Evolutionary conservation across 64 coral and sea anemone genomes (phyloP).

Genomic region (Actinia equina): DNA sequence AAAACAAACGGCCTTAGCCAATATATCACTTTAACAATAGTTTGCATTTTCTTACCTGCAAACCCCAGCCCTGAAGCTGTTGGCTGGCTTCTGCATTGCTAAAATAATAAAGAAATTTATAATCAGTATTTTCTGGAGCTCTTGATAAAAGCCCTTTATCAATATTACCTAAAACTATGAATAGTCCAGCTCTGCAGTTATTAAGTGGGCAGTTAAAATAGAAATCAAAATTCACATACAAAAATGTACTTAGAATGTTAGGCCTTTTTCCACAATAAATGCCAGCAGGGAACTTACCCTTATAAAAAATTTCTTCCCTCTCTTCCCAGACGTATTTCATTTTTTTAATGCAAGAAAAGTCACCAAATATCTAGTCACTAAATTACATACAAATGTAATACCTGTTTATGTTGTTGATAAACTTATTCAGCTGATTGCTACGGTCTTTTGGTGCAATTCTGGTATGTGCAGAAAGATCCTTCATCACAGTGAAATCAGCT

Average conservation of each 20-base stretch:
- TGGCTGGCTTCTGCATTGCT: conserved; percentile 42
- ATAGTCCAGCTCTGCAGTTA: too few relatives aligned
- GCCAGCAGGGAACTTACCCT: too few relatives aligned
- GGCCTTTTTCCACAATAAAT: neutral
- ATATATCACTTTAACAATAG: too few relatives aligned
- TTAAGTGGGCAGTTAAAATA: too few relatives aligned
- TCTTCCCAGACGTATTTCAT: too few relatives aligned
- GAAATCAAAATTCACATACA: too few relatives aligned
- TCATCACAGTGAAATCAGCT: conserved; percentile 90
- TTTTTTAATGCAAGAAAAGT: too few relatives aligned
- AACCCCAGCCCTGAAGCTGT: conserved; percentile 73
- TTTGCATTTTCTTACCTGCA: conserved; percentile 42
- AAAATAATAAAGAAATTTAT: neutral
- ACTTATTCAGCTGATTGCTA: conserved; percentile 38
- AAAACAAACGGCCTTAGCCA: neutral
- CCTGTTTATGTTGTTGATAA: conserved; percentile 71
- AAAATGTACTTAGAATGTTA: too few relatives aligned
- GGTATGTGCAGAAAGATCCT: conserved; percentile 89
- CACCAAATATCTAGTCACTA: too few relatives aligned
- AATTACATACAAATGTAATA: neutral
- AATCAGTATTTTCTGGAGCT: neutral
- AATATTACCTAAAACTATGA: too few relatives aligned
- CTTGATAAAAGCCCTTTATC: too few relatives aligned
- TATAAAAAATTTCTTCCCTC: neutral
- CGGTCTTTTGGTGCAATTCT: conserved; percentile 72